These are phyloP conservation scores for Lepeophtheirus salmonis DNA, from an alignment of 1,140 invertebrate species.

Conservation along the genomic window DNA sequence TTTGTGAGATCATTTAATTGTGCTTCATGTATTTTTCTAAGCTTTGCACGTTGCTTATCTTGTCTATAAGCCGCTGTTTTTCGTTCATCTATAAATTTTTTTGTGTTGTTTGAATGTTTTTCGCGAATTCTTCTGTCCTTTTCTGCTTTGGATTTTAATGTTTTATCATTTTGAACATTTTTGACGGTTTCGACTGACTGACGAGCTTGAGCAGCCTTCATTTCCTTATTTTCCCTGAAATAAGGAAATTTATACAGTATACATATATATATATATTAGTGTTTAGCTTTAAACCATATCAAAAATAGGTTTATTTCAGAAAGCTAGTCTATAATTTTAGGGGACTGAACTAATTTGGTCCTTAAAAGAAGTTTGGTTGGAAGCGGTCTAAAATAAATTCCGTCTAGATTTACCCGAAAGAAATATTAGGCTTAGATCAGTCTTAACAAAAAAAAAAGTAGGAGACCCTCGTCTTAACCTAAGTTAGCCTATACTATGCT, in stretches of 20 bases:
- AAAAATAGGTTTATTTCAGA: no score
- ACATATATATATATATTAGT: no score
- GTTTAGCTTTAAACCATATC: no score
- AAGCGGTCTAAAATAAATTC: no score
- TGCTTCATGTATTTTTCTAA: conserved; percentile 75
- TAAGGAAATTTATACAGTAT: conserved; percentile 17
- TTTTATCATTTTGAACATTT: conserved; percentile 86
- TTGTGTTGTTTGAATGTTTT: conserved; percentile 96
- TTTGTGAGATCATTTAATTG: conserved; percentile 73
- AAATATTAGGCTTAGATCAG: no score
- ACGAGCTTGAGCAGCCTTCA: conserved; percentile 85
- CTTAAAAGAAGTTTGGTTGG: no score
- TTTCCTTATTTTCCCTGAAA: conserved; percentile 75
- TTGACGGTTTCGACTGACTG: conserved; percentile 88
- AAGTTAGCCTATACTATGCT: no score
- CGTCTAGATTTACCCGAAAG: no score
- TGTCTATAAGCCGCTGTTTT: conserved; percentile 71
- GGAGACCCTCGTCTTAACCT: no score
- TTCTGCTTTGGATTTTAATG: conserved; percentile 87
- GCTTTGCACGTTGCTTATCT: conserved; percentile 73
- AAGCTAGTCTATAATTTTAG: no score
- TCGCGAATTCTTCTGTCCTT: conserved; percentile 79
- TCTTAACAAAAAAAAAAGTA: no score
- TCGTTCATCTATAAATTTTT: conserved; percentile 94
- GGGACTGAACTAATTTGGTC: no score